A percentile compares a stretch with the other conserved stretches of the same genome.
phyloP scores from a whole-genome alignment of 2,797 vertebrate genomes.

The Acanthornis magna region DNA sequence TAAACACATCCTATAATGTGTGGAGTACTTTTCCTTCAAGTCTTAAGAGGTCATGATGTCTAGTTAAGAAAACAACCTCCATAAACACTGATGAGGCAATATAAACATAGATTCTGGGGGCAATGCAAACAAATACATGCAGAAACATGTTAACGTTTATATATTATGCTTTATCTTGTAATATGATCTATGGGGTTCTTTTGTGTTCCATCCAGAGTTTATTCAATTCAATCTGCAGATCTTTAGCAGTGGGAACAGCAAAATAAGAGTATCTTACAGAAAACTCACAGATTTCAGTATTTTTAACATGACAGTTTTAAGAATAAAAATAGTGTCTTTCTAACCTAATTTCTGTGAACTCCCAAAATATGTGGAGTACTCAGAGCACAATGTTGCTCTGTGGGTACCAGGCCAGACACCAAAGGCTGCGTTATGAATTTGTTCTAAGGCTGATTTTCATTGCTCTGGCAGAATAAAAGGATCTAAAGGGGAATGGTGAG shows the following conservation, averaged over 20 bases:
- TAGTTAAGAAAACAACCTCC: not conserved
- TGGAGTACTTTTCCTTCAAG: not conserved
- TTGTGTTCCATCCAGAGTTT: not conserved
- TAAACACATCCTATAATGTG: not conserved
- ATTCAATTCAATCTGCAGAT: not conserved
- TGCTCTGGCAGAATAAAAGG: not conserved
- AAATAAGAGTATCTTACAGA: not conserved
- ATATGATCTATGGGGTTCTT: rapidly evolving
- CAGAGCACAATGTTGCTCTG: not conserved
- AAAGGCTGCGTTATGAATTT: not conserved
- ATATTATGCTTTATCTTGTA: not conserved
- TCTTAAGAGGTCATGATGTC: not conserved
- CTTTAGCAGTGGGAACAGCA: not conserved
- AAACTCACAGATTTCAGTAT: not conserved
- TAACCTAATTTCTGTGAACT: not conserved
- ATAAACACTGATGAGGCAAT: not conserved
- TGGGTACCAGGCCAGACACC: not conserved
- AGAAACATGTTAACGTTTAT: not conserved
- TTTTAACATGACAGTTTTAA: not conserved
- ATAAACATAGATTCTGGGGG: not conserved
- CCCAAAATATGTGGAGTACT: not conserved
- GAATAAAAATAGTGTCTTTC: not conserved
- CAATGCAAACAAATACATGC: not conserved
- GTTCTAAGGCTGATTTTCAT: not conserved
- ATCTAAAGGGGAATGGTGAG: not conserved